Percentiles rank a stretch among this genome's conserved stretches.
Conservation (phyloP, 1,140 invertebrate genomes). For the Pogonomyrmex barbatus region DNA sequence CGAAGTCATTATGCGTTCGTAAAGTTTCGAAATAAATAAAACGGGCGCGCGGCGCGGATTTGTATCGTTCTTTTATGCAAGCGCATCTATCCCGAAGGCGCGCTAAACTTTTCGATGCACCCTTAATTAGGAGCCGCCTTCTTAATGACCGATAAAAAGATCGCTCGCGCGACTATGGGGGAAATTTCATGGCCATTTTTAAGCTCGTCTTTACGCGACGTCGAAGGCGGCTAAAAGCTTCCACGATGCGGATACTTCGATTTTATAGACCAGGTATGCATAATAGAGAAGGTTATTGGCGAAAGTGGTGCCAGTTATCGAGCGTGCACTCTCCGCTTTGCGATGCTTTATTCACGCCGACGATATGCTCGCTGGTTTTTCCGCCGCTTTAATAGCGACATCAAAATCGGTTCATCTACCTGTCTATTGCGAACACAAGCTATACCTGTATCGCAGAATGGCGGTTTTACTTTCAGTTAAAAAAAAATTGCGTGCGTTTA, state of each 20-base stretch:
- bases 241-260: constrained; percentile 61
- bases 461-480: background rate
- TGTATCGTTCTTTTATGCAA: constrained; percentile 25
- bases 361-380: constrained; percentile 45
- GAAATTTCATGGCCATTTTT: constrained; percentile 40
- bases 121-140: constrained; percentile 50
- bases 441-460: background rate
- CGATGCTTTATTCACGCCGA: constrained; percentile 54
- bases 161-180: background rate
- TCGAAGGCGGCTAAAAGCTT: constrained; percentile 63
- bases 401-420: constrained; percentile 47
- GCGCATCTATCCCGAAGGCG: background rate
- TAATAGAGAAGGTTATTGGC: constrained; percentile 64
- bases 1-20: constrained; percentile 39
- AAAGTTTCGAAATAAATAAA: constrained; percentile 41
- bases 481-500: background rate
- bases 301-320: constrained; percentile 47
- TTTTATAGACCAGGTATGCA: constrained; percentile 62
- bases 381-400: constrained; percentile 34
- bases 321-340: constrained; percentile 22
- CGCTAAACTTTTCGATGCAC: constrained; percentile 49
- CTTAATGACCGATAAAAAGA: constrained; percentile 55
- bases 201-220: constrained; percentile 54
- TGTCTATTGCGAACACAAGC: background rate
- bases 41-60: background rate